Percentiles rank a stretch among this genome's conserved stretches.
Evolutionary conservation across 2,113 vertebrate species (phyloP).

Genomic region (Hirundichthys speculiger): DNA sequence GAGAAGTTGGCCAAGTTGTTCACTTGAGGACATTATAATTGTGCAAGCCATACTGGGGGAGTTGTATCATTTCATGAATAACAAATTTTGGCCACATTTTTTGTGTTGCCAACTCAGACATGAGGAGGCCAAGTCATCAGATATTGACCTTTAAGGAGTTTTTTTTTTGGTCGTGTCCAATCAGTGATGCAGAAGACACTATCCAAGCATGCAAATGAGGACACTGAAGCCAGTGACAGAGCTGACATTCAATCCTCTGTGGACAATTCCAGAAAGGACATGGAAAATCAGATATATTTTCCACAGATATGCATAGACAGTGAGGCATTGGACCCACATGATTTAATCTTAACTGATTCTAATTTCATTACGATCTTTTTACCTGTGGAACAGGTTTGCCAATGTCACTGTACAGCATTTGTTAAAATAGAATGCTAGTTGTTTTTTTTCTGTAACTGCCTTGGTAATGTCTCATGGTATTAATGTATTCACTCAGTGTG

Average conservation of each 20-base stretch:
- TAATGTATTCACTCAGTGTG: too few species aligned
- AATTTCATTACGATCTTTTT: background rate
- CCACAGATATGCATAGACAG: constrained; percentile 4
- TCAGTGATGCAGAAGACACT: constrained; percentile 35
- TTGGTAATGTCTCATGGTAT: too few species aligned
- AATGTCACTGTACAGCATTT: background rate
- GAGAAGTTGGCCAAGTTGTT: background rate
- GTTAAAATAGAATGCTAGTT: too few species aligned
- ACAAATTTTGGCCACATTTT: constrained; percentile 6
- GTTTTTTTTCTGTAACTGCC: too few species aligned
- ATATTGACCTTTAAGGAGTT: constrained; percentile 66
- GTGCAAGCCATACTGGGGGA: background rate
- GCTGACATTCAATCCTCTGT: constrained; percentile 66
- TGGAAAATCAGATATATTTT: constrained; percentile 22
- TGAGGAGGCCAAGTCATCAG: constrained; percentile 36
- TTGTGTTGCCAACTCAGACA: constrained; percentile 4
- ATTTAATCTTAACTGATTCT: background rate
- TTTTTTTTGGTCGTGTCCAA: constrained; percentile 41
- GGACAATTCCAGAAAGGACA: constrained; percentile 38
- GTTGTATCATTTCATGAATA: background rate
- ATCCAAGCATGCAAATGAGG: constrained; percentile 62
- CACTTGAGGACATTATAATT: background rate
- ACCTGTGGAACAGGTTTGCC: background rate
- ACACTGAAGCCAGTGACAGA: constrained; percentile 35
- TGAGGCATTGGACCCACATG: background rate